Evolutionary conservation across 2,113 vertebrate species (phyloP).

Genomic region (Hirundichthys speculiger): DNA sequence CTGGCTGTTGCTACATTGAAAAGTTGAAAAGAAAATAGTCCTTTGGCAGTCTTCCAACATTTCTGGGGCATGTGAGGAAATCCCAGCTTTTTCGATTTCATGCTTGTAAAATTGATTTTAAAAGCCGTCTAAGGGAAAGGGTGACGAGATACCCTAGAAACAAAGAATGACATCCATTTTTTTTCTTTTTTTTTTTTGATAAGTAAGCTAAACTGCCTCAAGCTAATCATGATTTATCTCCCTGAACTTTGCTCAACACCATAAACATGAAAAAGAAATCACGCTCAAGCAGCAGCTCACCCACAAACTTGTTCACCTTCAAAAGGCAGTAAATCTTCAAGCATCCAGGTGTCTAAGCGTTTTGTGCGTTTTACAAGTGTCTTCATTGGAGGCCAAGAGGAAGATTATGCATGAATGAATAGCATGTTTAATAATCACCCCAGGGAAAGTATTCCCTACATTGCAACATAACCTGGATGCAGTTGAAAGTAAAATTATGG

Average conservation of each 20-base stretch:
- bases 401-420: conserved; percentile 15
- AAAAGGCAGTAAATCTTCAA: conserved; percentile 23
- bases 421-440: conserved; percentile 8
- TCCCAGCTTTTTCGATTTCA: background rate
- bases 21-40: background rate
- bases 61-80: background rate
- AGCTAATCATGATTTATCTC: conserved; percentile 20
- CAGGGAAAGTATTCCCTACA: background rate
- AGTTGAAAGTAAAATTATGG: background rate
- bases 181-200: conserved; percentile 20
- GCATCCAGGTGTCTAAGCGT: conserved; percentile 33
- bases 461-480: conserved; percentile 5
- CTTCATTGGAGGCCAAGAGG: conserved; percentile 34
- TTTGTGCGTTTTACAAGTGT: conserved; percentile 37
- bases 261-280: conserved; percentile 45
- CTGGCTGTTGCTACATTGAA: background rate
- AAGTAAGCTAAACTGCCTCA: conserved; percentile 12
- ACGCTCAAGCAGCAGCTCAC: conserved; percentile 1
- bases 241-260: conserved; percentile 43
- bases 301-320: conserved; percentile 25
- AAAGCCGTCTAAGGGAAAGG: background rate
- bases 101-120: conserved; percentile 15
- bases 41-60: background rate
- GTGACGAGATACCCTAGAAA: conserved; percentile 9
- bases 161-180: conserved; percentile 11